Conservation (phyloP, 2,113 vertebrate genomes). For the Verasper variegatus region DNA sequence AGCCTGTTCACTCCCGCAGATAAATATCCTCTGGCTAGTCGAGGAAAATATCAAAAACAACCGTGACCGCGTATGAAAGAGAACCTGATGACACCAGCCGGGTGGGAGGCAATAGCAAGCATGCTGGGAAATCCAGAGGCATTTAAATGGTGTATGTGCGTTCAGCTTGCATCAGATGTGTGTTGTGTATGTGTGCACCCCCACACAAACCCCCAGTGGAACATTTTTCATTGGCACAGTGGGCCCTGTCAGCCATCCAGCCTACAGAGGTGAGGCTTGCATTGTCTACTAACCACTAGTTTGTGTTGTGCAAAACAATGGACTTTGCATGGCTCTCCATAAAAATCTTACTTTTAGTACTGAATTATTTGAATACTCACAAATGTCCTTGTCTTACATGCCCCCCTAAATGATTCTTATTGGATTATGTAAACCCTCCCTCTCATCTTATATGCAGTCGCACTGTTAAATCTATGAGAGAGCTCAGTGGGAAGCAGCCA, state of each 20-base stretch:
- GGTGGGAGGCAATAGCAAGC: constrained; percentile 54
- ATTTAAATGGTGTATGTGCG: constrained; percentile 12
- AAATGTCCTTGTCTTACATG: constrained; percentile 37
- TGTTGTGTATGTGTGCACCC: not conserved
- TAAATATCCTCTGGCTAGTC: constrained; percentile 80
- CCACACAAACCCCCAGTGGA: constrained; percentile 10
- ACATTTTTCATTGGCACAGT: constrained; percentile 37
- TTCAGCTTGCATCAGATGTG: constrained; percentile 8
- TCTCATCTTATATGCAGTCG: constrained; percentile 52
- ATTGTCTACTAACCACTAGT: constrained; percentile 6
- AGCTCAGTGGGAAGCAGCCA: constrained; percentile 67
- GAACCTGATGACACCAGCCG: constrained; percentile 55
- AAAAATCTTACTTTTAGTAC: not conserved
- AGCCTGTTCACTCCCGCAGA: constrained; percentile 67
- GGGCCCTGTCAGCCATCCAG: constrained; percentile 21
- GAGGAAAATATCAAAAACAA: constrained; percentile 81
- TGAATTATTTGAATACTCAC: not conserved
- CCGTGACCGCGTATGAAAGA: constrained; percentile 67
- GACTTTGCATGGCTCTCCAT: not conserved
- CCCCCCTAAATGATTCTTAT: constrained; percentile 30
- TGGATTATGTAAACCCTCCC: constrained; percentile 47
- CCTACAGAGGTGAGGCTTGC: constrained; percentile 10
- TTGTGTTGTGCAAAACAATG: not conserved
- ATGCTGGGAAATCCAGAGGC: constrained; percentile 74
- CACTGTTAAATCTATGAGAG: constrained; percentile 58